Base-by-base conservation (phyloP, 2,888 invertebrate genomes). In the Ichneumoninae sp. region DNA sequence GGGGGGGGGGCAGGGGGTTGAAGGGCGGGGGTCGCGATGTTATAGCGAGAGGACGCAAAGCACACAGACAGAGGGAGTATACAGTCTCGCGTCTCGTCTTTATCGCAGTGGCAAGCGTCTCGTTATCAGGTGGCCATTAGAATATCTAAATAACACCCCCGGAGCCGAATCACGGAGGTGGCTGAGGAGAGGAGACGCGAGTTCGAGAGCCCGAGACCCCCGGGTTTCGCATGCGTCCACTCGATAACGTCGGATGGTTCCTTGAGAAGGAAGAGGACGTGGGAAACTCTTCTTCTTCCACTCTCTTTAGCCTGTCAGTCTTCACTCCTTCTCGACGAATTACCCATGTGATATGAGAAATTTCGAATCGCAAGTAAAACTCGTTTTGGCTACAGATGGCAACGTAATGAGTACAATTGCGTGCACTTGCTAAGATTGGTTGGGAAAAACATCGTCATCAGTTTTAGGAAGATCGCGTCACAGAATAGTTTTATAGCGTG, bases 121-220 rank as follows among this genome's bases (percentile, higher is more conserved):
- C 92, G 93, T 93, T 94, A 94, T 94, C 93, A 89, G 92, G 88
- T 89, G 90, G 90, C 93, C 93, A 94, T 94, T 94, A 94, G 93
- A 93, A 93, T 94, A 94, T 94, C 94, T 93, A 94, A 94, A 94
- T 94, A 93, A 93, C 92, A 92, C 92, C 92, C 91, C 91, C 82
- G 89, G 88, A 91, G 88, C 89, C 88, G 87, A 89, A 87, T 89
- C 88, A 85, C 88, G 85, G 36, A 52, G 26, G 62, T 70, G 44
- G 80, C 50, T 62, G 71, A 60, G 70, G 44, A 60, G 44, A 52
- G 8, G 68, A 69, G 60, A n/a, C 16, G 65, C 30, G 47, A 76
- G 71, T 65, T 77, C 52, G 62, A 54, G 50, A 79, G 10, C 69
- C 68, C 54, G 47, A n/a, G 81, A 68, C 16, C 74, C 60, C 54